Conservation (phyloP, 2,113 vertebrate genomes). For the Leiothrix lutea region DNA sequence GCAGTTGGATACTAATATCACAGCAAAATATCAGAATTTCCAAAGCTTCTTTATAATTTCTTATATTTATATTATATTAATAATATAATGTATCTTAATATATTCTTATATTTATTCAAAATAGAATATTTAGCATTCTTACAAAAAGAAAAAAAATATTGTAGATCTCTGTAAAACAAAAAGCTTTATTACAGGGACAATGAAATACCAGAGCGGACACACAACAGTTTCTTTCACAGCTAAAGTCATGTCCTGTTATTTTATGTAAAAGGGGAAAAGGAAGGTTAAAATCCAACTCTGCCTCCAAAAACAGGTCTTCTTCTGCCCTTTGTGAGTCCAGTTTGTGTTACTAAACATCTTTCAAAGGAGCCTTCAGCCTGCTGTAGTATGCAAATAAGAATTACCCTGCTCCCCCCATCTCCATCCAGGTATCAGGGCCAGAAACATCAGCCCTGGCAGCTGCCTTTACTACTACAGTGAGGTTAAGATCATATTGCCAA, state of each 20-base stretch:
- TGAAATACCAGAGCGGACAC: neutral
- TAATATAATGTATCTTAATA: no score
- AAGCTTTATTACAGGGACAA: neutral
- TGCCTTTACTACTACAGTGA: accelerated
- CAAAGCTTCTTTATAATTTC: neutral
- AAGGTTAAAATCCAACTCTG: neutral
- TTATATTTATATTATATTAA: no score
- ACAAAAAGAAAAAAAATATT: neutral
- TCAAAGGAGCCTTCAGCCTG: neutral
- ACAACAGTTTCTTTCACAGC: neutral
- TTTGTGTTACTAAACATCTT: neutral
- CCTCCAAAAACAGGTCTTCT: neutral
- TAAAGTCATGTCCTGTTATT: neutral
- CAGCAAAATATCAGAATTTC: neutral
- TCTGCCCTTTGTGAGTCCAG: neutral
- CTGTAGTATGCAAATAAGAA: neutral
- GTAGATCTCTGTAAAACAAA: neutral
- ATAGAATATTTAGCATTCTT: neutral
- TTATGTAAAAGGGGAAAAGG: neutral
- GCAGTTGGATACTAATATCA: neutral
- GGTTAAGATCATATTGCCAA: neutral
- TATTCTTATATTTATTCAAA: neutral
- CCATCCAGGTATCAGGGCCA: accelerated
- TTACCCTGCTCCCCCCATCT: neutral
- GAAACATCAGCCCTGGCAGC: neutral